These are phyloP conservation scores for Cervus canadensis DNA, from an alignment of 2,113 vertebrate species.

Conservation along the genomic window DNA sequence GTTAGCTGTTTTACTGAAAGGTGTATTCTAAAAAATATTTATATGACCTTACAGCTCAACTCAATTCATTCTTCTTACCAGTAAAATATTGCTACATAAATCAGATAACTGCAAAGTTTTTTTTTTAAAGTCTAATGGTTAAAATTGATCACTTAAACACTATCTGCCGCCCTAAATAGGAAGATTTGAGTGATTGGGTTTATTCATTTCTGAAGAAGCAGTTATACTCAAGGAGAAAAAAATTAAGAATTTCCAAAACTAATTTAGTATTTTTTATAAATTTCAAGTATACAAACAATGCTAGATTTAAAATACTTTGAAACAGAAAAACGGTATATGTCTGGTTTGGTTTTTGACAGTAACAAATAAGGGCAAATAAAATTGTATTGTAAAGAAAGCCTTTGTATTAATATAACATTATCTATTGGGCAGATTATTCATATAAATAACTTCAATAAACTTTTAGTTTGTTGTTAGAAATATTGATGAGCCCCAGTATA, in stretches of 20 bases:
- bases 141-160: neutral
- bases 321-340: neutral
- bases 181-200: neutral
- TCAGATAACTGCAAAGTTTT: neutral
- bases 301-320: neutral
- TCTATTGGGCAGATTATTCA: neutral
- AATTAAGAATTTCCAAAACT: conserved; percentile 24
- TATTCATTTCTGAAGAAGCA: conserved; percentile 19
- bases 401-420: neutral
- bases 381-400: neutral
- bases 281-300: neutral
- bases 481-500: neutral
- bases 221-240: neutral
- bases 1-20: conserved; percentile 1
- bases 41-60: neutral
- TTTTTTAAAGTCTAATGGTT: conserved; percentile 6
- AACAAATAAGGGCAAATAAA: conserved; percentile 24
- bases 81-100: neutral
- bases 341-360: neutral
- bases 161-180: neutral
- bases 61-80: neutral
- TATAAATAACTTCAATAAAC: conserved; percentile 20
- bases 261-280: neutral
- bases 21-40: neutral
- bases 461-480: conserved; percentile 4